Base-by-base conservation (phyloP, 2,113 vertebrate genomes). In the Microcebus jonahi region DNA sequence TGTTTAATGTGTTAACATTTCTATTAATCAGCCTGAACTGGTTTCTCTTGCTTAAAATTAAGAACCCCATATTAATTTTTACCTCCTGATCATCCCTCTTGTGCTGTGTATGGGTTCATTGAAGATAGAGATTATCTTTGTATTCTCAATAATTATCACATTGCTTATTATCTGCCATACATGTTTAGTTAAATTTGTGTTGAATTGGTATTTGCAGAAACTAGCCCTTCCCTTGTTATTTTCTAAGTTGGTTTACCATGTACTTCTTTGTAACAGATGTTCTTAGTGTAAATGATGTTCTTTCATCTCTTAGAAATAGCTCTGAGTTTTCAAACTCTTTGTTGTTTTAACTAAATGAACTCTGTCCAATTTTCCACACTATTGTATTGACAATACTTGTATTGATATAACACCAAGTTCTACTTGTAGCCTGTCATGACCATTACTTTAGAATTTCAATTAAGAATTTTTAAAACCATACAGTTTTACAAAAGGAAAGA, bases 381-480 rank as follows among this genome's bases (percentile, higher is more conserved):
- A 55, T 63, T 96, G 13, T 48, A 91, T 39, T 88, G 23, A 55
- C 34, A 80, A 1, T 39, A 80, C 31, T 93, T 81, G 4, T 87
- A 9, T 84, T 48, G 59, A 45, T 73, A 53, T 21, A 85, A 68
- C 10, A 42, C 39, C n/a, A 55, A 2, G 67, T 95, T 95, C 53
- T 20, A 81, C n/a, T 71, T 76, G 34, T 36, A 88, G 88, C 59
- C 23, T 91, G n/a, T 96, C n/a, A 23, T 83, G 34, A 53, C 61
- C 21, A 25, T 96, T 34, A 85, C 83, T 94, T 95, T 96, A 91
- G 76, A 94, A 88, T 90, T 96, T 89, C 59, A 93, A 0, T 27
- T 55, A 50, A 73, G 70, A 88, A 48, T 86, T 93, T 96, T 93
- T 79, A 82, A 91, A 57, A 81, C 68, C 61, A 77, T 63, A 34